Evolutionary conservation across 1,140 invertebrate species (phyloP), one percentile per base, ranked within the genome.

Genomic region (Holotrichia oblita): DNA sequence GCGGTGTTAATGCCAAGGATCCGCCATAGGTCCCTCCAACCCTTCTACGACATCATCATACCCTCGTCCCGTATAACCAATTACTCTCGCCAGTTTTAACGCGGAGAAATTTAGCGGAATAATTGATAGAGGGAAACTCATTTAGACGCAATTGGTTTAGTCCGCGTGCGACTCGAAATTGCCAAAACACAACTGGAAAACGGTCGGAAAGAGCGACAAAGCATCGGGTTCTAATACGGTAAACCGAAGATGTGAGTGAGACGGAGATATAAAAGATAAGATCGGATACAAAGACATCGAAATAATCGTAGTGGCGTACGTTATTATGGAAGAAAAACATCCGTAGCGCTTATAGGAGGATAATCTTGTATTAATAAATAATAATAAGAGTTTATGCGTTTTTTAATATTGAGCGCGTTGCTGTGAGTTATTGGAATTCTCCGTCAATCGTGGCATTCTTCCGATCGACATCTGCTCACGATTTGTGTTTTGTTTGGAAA

Each of bases 61-160:
- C 44, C 44, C 44, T 12, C 12, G 12, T 14, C 8, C 12, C 44
- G 44, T 48, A 14, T n/a, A 48, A 10, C 44, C 44, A 48, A 48
- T 48, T 48, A 48, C 12, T n/a, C 12, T n/a, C 44, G 44, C 8
- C 44, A 48, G 8, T 48, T 48, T 48, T 48, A 48, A 48, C 44
- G 44, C 3, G 44, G 44, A 48, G 44, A 48, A 48, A 48, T 48
- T 48, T 48, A 48, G 44, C 44, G 44, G 44, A 48, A 48, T 48
- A 48, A 48, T 48, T 48, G 44, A 48, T 48, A 48, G 44, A 48
- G 44, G 44, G n/a, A 48, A 48, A 48, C 44, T 14, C 44, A 48
- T 48, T 48, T 48, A 48, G 12, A n/a, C 44, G 44, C 44, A 48
- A 48, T 48, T 48, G n/a, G 44, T 12, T 48, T 48, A 48, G 44